Percentiles rank a stretch among this genome's conserved stretches.
Conservation (phyloP, 2,113 vertebrate species). For the Vanacampus margaritifer region DNA sequence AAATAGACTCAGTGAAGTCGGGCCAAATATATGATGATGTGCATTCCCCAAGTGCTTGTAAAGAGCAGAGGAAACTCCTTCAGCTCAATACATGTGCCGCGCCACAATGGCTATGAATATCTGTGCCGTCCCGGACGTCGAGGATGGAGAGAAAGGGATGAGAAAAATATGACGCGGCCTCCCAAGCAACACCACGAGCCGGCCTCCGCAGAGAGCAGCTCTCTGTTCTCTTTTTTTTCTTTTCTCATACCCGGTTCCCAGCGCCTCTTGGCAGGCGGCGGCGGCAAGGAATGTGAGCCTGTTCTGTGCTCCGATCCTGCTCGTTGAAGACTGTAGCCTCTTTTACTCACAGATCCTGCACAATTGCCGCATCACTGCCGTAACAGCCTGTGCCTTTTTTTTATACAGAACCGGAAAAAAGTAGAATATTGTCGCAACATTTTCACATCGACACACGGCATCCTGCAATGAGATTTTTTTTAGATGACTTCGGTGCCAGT, state of each 20-base stretch:
- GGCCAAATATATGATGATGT: conserved; percentile 34
- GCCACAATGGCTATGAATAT: conserved; percentile 34
- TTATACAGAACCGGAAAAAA: not conserved
- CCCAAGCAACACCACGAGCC: conserved; percentile 41
- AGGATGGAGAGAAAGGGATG: conserved; percentile 29
- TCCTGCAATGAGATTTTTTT: not conserved
- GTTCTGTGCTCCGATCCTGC: conserved; percentile 26
- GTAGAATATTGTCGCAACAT: not conserved
- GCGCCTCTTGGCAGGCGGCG: conserved; percentile 62
- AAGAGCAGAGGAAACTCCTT: conserved; percentile 10
- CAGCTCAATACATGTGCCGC: conserved; percentile 13
- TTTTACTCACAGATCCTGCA: not conserved
- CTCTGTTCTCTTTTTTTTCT: conserved; percentile 49
- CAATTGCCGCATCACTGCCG: not conserved
- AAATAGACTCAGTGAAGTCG: conserved; percentile 11
- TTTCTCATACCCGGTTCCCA: conserved; percentile 44
- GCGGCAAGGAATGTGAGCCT: conserved; percentile 60
- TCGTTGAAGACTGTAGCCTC: not conserved
- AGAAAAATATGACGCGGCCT: conserved; percentile 29
- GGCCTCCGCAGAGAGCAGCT: conserved; percentile 50
- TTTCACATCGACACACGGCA: not conserved
- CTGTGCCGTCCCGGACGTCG: conserved; percentile 22
- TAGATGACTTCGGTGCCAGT: not conserved
- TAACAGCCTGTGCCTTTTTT: not conserved
- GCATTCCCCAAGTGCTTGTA: conserved; percentile 40